Conservation (phyloP, 2,113 vertebrate species). For the Larimichthys polyactis region DNA sequence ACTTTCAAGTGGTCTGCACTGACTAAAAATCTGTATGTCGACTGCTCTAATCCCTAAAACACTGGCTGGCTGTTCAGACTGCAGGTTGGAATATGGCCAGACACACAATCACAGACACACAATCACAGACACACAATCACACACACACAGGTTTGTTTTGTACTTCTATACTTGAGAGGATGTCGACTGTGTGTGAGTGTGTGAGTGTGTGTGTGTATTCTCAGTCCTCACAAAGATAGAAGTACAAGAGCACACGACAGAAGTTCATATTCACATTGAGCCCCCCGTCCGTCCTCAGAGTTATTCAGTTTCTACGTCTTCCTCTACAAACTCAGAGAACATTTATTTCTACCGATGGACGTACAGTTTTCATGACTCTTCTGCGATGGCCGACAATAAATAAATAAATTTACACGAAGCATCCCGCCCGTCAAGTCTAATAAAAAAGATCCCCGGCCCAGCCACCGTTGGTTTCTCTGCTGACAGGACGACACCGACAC, state of each 20-base stretch:
- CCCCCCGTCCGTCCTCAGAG: background rate
- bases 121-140: background rate
- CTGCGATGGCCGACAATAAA: slow-evolving; percentile 17
- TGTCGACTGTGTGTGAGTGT: background rate
- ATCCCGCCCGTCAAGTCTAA: background rate
- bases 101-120: slow-evolving; percentile 28
- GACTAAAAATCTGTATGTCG: slow-evolving; percentile 53
- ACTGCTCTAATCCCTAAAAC: slow-evolving; percentile 69
- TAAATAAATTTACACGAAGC: slow-evolving; percentile 51
- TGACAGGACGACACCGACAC: slow-evolving; percentile 1
- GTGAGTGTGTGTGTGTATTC: slow-evolving; percentile 7
- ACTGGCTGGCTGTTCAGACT: slow-evolving; percentile 67
- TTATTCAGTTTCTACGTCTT: background rate
- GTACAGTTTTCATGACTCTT: background rate
- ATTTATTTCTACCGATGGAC: background rate
- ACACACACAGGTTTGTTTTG: background rate
- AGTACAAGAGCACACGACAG: slow-evolving; percentile 8
- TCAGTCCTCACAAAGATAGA: slow-evolving; percentile 11
- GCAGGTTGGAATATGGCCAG: slow-evolving; percentile 24
- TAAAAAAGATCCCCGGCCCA: slow-evolving; percentile 23
- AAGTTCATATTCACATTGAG: slow-evolving; percentile 10
- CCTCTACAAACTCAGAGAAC: background rate
- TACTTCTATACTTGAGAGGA: slow-evolving; percentile 2
- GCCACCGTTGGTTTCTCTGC: background rate
- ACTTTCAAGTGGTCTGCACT: slow-evolving; percentile 68